Evolutionary conservation across 2,113 vertebrate genomes (phyloP), one percentile per base, ranked within the genome.

Genomic region (Egretta garzetta): DNA sequence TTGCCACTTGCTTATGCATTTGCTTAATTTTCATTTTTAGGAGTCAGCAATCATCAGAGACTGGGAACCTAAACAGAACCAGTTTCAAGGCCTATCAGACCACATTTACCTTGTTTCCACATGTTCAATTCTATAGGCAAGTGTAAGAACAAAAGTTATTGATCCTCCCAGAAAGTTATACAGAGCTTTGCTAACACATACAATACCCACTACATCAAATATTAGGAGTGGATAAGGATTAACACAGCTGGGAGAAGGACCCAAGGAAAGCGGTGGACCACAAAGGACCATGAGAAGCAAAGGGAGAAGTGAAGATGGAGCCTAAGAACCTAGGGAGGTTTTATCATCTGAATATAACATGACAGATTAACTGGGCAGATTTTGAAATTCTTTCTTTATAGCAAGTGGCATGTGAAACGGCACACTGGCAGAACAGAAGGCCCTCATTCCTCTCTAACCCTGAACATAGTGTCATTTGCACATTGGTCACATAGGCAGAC

Each of bases 201-300:
- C 3, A 28, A 3, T 45, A 27, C 13, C 23, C n/a, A 37, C 22
- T 93, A 6, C 39, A 88, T 73, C 56, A 91, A 85, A 53, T 68
- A 90, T 23, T 64, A 49, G 39, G 19, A 81, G 45, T 1, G 5
- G 23, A 50, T 83, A 28, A 80, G 32, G 17, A 41, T 60, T 81
- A 83, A 70, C 10, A 53, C 5, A 80, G 19, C 16, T 47, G 16
- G 14, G 13, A 89, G 35, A 72, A 76, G 7, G 30, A 77, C 7
- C 1, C 0, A 0, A 33, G 10, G 2, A 66, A 18, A 24, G 10
- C 30, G 9, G 17, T 49, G 22, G 13, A 45, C 8, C 10, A 45
- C 21, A 37, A 74, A 86, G 17, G 6, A 63, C 60, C 16, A 6
- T 63, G 63, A 62, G 41, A 84, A 91, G 67, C 9, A 66, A 82